Conservation (phyloP, 2,888 invertebrate species). For the Drosophila tanythrix region DNA sequence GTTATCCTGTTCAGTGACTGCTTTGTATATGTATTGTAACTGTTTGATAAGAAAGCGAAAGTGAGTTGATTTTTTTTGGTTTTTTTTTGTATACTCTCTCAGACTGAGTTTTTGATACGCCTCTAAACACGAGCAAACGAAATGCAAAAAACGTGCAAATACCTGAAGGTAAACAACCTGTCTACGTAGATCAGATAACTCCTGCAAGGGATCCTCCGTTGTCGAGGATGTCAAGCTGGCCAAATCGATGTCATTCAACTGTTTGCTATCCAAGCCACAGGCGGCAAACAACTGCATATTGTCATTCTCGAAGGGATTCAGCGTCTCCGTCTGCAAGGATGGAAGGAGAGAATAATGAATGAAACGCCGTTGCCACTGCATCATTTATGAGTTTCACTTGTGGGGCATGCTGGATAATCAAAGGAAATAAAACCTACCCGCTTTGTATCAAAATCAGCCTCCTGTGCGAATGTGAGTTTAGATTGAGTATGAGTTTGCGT, state of each 20-base stretch:
- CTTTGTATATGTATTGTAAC: conserved; percentile 21
- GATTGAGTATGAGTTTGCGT: conserved; percentile 13
- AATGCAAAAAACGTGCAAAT: conserved; percentile 75
- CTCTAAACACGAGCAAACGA: conserved; percentile 73
- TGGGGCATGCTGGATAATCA: conserved; percentile 2
- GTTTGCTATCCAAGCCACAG: conserved; percentile 86
- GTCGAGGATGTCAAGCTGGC: conserved; percentile 86
- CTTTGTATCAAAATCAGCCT: conserved; percentile 89
- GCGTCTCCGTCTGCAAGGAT: conserved; percentile 90
- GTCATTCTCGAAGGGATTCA: conserved; percentile 93
- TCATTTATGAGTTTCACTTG: not conserved
- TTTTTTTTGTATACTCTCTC: conserved; percentile 38
- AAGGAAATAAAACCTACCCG: conserved; percentile 87
- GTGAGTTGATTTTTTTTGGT: conserved; percentile 9
- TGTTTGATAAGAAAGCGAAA: conserved; percentile 45
- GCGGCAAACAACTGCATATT: conserved; percentile 88
- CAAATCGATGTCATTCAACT: conserved; percentile 84
- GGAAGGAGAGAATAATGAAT: not conserved
- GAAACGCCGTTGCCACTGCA: conserved; percentile 7
- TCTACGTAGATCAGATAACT: conserved; percentile 91
- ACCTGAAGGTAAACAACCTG: conserved; percentile 93
- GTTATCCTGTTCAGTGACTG: conserved; percentile 49
- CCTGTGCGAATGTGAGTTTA: conserved; percentile 82
- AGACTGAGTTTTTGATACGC: conserved; percentile 33
- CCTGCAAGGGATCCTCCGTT: conserved; percentile 87